Evolutionary conservation across 2,797 vertebrate genomes (phyloP).

Genomic region (Ataeniobius toweri): DNA sequence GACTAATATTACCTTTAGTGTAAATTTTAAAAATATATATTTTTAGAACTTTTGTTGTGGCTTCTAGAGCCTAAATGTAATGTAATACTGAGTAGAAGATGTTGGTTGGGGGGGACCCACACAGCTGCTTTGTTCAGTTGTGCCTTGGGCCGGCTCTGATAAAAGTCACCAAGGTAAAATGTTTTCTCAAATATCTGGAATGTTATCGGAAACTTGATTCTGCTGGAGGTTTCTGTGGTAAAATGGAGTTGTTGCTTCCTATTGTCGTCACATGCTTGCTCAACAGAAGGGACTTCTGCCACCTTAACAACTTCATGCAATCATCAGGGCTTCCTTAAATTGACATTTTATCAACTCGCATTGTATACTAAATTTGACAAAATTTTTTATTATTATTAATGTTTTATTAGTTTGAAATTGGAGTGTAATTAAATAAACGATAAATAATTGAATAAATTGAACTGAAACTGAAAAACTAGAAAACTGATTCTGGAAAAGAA

Average conservation of each 20-base stretch:
- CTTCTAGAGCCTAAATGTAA: not conserved
- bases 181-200: not conserved
- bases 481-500: not conserved
- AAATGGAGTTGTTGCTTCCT: not conserved
- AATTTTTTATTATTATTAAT: too few species aligned
- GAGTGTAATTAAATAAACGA: too few species aligned
- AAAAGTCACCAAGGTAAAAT: not conserved
- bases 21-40: not conserved
- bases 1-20: not conserved
- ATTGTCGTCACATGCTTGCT: not conserved
- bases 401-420: too few species aligned
- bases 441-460: not conserved
- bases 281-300: not conserved
- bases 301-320: not conserved
- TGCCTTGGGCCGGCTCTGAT: not conserved
- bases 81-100: not conserved
- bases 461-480: not conserved
- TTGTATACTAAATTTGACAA: too few species aligned
- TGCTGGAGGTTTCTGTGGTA: not conserved
- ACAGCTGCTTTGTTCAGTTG: not conserved
- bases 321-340: not conserved
- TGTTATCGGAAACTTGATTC: not conserved
- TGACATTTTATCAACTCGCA: not conserved
- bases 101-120: not conserved
- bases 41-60: not conserved